A percentile compares a stretch with the other conserved stretches of the same genome.
Evolutionary conservation across 2,113 vertebrate species (phyloP).

Genomic region (Bubalus kerabau): DNA sequence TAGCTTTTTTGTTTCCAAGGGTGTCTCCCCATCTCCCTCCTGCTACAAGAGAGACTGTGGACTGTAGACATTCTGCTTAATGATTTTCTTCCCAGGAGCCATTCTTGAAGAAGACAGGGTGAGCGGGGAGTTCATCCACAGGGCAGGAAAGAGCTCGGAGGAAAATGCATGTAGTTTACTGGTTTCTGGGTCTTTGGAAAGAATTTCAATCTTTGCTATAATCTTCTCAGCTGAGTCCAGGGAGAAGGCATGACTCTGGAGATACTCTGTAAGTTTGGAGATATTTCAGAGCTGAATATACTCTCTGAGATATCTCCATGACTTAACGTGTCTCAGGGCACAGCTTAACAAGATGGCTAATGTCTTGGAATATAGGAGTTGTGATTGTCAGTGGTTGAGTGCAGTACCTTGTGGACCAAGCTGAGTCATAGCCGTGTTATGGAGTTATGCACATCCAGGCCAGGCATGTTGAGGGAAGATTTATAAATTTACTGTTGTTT

Average conservation of each 20-base stretch:
- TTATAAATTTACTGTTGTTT: not conserved
- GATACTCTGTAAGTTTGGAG: not conserved
- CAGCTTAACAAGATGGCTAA: not conserved
- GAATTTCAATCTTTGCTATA: not conserved
- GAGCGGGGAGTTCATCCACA: not conserved
- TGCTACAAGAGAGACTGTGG: not conserved
- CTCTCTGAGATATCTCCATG: not conserved
- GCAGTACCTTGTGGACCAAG: not conserved
- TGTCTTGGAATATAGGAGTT: not conserved
- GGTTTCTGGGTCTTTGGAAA: not conserved
- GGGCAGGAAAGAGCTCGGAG: not conserved
- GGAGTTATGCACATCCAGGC: not conserved
- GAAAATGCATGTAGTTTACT: not conserved
- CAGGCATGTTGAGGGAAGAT: not conserved
- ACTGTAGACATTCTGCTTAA: not conserved
- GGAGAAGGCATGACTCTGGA: not conserved
- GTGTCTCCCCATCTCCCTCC: not conserved
- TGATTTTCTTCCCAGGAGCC: not conserved
- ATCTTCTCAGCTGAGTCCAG: not conserved
- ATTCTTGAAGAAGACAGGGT: not conserved
- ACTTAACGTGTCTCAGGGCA: not conserved
- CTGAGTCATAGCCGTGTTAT: not conserved
- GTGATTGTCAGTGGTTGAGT: not conserved
- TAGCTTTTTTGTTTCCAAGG: not conserved
- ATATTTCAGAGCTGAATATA: not conserved